Evolutionary conservation across 1,140 invertebrate genomes (phyloP).

Genomic region (Drosophila simulans): DNA sequence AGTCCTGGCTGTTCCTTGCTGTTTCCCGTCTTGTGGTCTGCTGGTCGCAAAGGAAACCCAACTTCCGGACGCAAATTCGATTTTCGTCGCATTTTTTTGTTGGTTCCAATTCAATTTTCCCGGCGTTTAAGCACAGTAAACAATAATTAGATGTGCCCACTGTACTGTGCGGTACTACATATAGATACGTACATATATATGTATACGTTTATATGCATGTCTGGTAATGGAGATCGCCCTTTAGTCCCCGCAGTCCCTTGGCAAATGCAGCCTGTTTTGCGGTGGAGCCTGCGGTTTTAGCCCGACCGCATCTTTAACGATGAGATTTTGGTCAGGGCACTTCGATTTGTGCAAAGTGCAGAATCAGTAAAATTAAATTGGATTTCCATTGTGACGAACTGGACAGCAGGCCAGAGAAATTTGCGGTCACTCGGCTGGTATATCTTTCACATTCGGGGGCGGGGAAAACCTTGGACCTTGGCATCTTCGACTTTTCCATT

Average conservation of each 20-base stretch:
- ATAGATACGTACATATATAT: no score
- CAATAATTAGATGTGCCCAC: conserved; percentile 76
- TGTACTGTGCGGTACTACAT: conserved; percentile 8
- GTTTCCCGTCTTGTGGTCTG: conserved; percentile 20
- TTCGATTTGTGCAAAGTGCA: conserved; percentile 80
- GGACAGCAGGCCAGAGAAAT: conserved; percentile 58
- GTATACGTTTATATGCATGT: conserved; percentile 23
- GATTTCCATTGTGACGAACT: conserved; percentile 81
- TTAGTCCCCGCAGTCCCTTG: neutral
- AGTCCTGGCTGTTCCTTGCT: conserved; percentile 9
- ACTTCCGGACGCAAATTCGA: conserved; percentile 76
- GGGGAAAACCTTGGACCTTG: conserved; percentile 6
- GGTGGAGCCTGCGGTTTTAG: conserved; percentile 49
- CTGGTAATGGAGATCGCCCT: conserved; percentile 8
- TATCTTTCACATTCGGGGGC: conserved; percentile 44
- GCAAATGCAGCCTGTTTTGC: conserved; percentile 40
- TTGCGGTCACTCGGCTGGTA: conserved; percentile 37
- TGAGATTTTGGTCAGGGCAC: conserved; percentile 60
- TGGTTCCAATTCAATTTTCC: conserved; percentile 79
- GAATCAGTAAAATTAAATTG: conserved; percentile 81
- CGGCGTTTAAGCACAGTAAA: conserved; percentile 76
- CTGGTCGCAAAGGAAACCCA: conserved; percentile 40
- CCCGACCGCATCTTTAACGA: conserved; percentile 56
- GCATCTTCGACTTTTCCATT: conserved; percentile 2
- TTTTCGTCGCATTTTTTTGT: conserved; percentile 72